Percentiles rank a stretch among this genome's conserved stretches.
Conservation (phyloP, 2,113 vertebrate species). For the Cyanoliseus patagonus region DNA sequence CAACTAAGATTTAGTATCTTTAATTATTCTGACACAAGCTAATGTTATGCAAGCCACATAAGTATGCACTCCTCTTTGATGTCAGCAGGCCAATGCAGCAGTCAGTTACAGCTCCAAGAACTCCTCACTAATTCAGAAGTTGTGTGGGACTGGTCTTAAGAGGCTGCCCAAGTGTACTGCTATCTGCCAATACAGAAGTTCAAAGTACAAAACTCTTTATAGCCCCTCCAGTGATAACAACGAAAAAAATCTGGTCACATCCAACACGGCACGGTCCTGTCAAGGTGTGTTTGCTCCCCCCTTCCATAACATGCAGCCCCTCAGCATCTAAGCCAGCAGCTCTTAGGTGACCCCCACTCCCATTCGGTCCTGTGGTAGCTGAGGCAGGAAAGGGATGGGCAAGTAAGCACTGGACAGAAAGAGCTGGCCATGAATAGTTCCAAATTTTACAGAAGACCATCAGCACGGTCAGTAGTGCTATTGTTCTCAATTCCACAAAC, state of each 20-base stretch:
- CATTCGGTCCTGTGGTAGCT: background rate
- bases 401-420: background rate
- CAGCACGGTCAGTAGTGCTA: background rate
- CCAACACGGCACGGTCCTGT: background rate
- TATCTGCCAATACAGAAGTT: background rate
- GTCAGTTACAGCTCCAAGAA: background rate
- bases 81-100: background rate
- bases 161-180: background rate
- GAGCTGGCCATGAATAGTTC: accelerated
- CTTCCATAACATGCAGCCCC: no score
- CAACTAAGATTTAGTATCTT: background rate
- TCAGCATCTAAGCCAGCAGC: background rate
- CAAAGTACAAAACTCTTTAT: background rate
- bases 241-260: background rate
- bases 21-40: background rate
- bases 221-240: background rate
- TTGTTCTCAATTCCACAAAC: background rate
- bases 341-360: background rate
- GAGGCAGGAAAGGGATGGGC: accelerated
- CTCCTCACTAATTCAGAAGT: background rate
- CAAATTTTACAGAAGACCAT: background rate
- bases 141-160: background rate
- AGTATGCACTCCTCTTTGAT: background rate
- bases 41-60: background rate
- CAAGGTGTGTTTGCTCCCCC: background rate